Evolutionary conservation across 2,888 invertebrate genomes (phyloP).

Genomic region (Lamproptera curius): DNA sequence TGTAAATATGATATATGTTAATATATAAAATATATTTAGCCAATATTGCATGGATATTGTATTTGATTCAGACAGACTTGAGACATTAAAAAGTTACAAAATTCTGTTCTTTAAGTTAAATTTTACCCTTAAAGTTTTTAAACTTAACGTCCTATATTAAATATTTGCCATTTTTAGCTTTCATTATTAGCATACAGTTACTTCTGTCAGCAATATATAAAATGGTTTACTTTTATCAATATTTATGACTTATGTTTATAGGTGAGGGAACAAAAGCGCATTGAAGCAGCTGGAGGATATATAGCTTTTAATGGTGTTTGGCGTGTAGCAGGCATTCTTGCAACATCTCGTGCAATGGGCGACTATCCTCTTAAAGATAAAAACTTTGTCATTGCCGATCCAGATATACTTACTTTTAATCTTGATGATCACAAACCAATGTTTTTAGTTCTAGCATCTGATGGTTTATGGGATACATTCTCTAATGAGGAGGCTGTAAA

Average conservation of each 20-base stretch:
- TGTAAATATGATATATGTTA: too few species aligned
- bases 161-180: too few species aligned
- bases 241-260: constrained; percentile 46
- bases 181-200: too few species aligned
- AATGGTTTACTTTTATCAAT: too few species aligned
- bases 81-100: too few species aligned
- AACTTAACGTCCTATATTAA: too few species aligned
- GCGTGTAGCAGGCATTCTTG: constrained; percentile 96
- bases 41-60: too few species aligned
- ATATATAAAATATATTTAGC: too few species aligned
- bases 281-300: constrained; percentile 96
- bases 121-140: too few species aligned
- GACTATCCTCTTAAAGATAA: constrained; percentile 97
- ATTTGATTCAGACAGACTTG: too few species aligned
- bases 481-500: constrained; percentile 95
- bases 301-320: constrained; percentile 97
- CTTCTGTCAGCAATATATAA: neutral
- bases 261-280: constrained; percentile 93
- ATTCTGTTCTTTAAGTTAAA: too few species aligned
- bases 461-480: constrained; percentile 98
- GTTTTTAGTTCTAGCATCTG: constrained; percentile 95
- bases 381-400: constrained; percentile 95
- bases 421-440: constrained; percentile 90
- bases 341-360: constrained; percentile 95
- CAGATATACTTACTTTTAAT: constrained; percentile 95